Percentiles rank a stretch among this genome's conserved stretches.
phyloP scores from a whole-genome alignment of 1,140 invertebrate genomes.

The Drosophila bocki region DNA sequence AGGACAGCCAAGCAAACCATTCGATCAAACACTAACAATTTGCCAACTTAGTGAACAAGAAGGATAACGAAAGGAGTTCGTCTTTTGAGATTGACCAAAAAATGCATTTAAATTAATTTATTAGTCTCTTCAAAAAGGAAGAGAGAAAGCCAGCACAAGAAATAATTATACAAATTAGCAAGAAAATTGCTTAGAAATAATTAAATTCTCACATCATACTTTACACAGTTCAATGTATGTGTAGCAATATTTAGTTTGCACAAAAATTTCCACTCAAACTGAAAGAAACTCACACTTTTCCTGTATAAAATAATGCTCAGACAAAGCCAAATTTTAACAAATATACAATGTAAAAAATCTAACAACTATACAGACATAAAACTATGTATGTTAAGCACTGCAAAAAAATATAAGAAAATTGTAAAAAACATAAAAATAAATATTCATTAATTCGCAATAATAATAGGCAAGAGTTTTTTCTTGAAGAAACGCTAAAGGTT shows the following conservation, averaged over 20 bases:
- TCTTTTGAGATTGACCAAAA: slow-evolving; percentile 63
- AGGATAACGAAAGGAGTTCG: slow-evolving; percentile 21
- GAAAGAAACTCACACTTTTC: slow-evolving; percentile 43
- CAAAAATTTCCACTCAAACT: slow-evolving; percentile 25
- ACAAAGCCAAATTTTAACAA: slow-evolving; percentile 77
- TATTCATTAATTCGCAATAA: slow-evolving; percentile 48
- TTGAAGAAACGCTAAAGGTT: not conserved
- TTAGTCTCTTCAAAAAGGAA: slow-evolving; percentile 29
- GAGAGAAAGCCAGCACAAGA: slow-evolving; percentile 24
- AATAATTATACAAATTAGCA: slow-evolving; percentile 30
- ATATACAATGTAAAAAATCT: slow-evolving; percentile 69
- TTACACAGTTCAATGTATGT: slow-evolving; percentile 11
- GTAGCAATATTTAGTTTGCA: slow-evolving; percentile 63
- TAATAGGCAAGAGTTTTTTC: not conserved
- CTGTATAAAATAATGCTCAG: slow-evolving; percentile 79
- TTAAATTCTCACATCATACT: slow-evolving; percentile 35
- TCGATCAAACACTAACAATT: slow-evolving; percentile 48
- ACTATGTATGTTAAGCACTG: slow-evolving; percentile 55
- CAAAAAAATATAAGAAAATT: slow-evolving; percentile 43
- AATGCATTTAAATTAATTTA: slow-evolving; percentile 77
- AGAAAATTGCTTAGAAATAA: slow-evolving; percentile 57
- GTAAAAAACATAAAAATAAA: slow-evolving; percentile 67
- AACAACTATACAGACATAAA: slow-evolving; percentile 38
- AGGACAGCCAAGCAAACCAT: slow-evolving; percentile 19
- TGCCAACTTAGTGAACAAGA: slow-evolving; percentile 68